Conservation (phyloP, 2,888 invertebrate genomes). For the Hydroisotoma schaefferi region DNA sequence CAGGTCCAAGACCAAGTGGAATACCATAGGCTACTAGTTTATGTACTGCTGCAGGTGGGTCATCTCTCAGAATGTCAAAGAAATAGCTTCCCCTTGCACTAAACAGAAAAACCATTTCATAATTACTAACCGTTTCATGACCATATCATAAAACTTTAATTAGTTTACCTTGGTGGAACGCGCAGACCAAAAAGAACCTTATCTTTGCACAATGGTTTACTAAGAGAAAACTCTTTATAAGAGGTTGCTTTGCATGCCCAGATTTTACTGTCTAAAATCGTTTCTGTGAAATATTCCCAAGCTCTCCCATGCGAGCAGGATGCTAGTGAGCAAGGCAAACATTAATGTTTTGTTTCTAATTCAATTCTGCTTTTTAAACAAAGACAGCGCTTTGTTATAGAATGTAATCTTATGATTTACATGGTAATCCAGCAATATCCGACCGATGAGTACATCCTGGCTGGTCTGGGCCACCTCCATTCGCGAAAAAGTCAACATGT, state of each 20-base stretch:
- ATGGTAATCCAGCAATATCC: constrained; percentile 37
- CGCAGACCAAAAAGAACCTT: constrained; percentile 37
- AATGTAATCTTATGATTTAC: constrained; percentile 8
- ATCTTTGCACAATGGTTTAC: constrained; percentile 31
- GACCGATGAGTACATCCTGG: constrained; percentile 24
- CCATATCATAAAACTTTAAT: background rate
- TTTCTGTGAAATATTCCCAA: constrained; percentile 41
- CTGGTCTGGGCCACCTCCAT: constrained; percentile 32
- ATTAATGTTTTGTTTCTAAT: no score
- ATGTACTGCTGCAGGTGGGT: no score
- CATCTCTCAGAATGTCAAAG: constrained; percentile 36
- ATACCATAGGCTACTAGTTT: no score
- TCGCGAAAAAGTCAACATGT: constrained; percentile 39
- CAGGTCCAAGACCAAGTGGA: no score
- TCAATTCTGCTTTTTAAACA: background rate
- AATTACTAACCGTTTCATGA: background rate
- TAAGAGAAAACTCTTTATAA: constrained; percentile 29
- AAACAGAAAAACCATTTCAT: background rate
- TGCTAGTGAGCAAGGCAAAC: no score
- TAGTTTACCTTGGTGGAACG: constrained; percentile 36
- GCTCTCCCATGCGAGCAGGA: constrained; percentile 34
- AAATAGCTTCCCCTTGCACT: constrained; percentile 38
- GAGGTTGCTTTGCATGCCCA: constrained; percentile 39
- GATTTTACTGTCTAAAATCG: constrained; percentile 34
- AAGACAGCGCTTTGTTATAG: background rate